Base-by-base conservation (phyloP, 2,797 vertebrate genomes). In the Tokudaia muenninki region DNA sequence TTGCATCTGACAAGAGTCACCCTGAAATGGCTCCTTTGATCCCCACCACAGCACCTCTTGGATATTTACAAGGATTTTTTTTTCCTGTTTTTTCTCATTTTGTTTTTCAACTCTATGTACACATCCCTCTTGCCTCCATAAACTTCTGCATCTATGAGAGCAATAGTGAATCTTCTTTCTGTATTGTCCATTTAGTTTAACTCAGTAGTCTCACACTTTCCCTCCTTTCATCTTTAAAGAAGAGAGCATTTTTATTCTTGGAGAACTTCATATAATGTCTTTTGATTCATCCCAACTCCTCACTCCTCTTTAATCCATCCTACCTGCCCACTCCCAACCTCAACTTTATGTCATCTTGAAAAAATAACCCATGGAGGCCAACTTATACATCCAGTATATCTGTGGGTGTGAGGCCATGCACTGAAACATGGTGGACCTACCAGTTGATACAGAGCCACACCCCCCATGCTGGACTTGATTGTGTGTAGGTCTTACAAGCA, bases 171-270 rank as follows among this genome's bases (percentile, higher is more conserved):
- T 1, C 37, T 86, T 82, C 72, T 70, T 16, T 22, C 37, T 83
- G 24, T 81, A 4, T 21, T 74, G 37, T 78, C 34, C 29, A 29
- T 34, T 77, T 81, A 84, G 26, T 67, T 78, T 70, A 77, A 44
- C n/a, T 94, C 87, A 75, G 26, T 96, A 88, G 72, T 91, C 52
- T 87, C 17, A 1, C 70, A n/a, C 57, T 80, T 93, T 81, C 4
- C n/a, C 92, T 50, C 8, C 79, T 21, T 61, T 89, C 14, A 8
- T 22, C 61, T 67, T 67, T 67, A 86, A 50, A 67, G 44, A 50
- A 22, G 29, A 65, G 7, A 67, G 29, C 13, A 13, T 67, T 67
- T 70, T 87, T 24, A 52, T 26, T 81, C 79, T 24, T 81, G 55
- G 52, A 57, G 19, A 80, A n/a, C 17, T 37, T 24, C 82, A 50